A percentile compares a stretch with the other conserved stretches of the same genome.
Conservation (phyloP, 2,888 invertebrate species). For the Spatulosminthurus flaviceps region DNA sequence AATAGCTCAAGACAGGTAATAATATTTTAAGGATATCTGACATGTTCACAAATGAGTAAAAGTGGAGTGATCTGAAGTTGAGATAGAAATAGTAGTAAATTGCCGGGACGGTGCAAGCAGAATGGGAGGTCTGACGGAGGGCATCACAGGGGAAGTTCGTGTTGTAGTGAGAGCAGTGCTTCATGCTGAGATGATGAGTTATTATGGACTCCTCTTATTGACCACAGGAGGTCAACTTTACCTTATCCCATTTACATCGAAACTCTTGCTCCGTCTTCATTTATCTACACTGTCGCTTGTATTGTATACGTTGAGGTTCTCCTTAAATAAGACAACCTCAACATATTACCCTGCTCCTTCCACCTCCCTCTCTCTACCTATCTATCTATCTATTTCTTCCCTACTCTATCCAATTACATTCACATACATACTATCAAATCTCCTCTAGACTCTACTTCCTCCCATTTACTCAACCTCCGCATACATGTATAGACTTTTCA, state of each 20-base stretch:
- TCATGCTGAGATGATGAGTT: slow-evolving; percentile 63
- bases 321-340: slow-evolving; percentile 21
- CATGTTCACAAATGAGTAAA: slow-evolving; percentile 22
- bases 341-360: not conserved
- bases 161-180: slow-evolving; percentile 36
- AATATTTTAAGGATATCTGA: slow-evolving; percentile 25
- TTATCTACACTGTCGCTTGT: slow-evolving; percentile 13
- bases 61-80: slow-evolving; percentile 19
- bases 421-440: too few species aligned
- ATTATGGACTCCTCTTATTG: slow-evolving; percentile 63
- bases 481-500: too few species aligned
- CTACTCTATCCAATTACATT: too few species aligned
- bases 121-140: slow-evolving; percentile 60
- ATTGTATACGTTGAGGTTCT: slow-evolving; percentile 5
- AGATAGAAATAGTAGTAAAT: not conserved
- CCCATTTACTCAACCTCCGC: too few species aligned
- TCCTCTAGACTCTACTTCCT: too few species aligned
- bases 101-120: slow-evolving; percentile 45
- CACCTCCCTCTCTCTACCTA: too few species aligned
- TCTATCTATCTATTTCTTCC: too few species aligned
- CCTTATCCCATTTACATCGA: slow-evolving; percentile 34
- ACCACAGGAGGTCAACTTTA: slow-evolving; percentile 60
- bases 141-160: slow-evolving; percentile 42
- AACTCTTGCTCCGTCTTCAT: slow-evolving; percentile 32
- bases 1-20: slow-evolving; percentile 20